Evolutionary conservation across 2,113 vertebrate species (phyloP).

Genomic region (Melanocharis versteri): DNA sequence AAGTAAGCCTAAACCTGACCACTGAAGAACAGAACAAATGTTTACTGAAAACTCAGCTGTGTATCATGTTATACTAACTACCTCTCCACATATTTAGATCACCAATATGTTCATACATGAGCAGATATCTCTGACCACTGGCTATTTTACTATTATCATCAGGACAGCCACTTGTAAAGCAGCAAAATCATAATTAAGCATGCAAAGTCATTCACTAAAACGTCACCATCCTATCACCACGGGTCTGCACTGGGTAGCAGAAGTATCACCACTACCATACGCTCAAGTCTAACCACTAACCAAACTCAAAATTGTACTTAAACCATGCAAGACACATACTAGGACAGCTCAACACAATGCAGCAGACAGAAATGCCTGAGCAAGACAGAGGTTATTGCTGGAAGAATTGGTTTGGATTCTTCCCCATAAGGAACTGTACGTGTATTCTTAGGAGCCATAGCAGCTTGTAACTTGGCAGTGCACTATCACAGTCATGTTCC

Average conservation of each 20-base stretch:
- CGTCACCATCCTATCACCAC: background rate
- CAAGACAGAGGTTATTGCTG: background rate
- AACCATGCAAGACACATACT: background rate
- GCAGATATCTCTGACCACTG: background rate
- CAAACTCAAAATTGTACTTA: background rate
- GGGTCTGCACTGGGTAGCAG: background rate
- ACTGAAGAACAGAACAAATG: background rate
- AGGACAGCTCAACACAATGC: background rate
- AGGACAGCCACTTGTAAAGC: background rate
- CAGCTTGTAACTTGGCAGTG: background rate
- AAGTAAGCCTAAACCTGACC: background rate
- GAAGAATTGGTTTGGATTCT: background rate
- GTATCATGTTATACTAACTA: background rate
- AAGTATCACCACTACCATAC: background rate
- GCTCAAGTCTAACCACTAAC: background rate
- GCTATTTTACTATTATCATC: background rate
- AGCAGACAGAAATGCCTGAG: background rate
- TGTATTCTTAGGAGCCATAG: background rate
- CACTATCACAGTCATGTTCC: background rate
- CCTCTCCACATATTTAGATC: background rate
- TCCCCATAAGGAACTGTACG: background rate
- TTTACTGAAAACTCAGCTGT: background rate
- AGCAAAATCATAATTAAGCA: background rate
- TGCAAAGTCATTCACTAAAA: background rate
- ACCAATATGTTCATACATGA: accelerated